Evolutionary conservation across 2,888 invertebrate species (phyloP), one percentile per base, ranked within the genome.

Genomic region (Anagyrus pseudococci): DNA sequence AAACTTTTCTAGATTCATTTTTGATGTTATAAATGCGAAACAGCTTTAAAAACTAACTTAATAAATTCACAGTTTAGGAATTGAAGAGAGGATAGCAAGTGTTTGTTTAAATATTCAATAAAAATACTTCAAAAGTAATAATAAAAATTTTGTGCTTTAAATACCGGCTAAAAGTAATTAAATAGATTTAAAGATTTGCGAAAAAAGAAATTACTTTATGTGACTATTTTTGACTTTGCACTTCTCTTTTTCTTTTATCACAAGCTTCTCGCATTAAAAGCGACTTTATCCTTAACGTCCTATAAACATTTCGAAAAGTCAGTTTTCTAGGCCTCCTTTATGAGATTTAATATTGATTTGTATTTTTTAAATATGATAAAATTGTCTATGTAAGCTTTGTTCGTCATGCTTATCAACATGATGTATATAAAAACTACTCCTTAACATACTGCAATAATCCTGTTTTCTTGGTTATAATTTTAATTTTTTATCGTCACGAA

Each of bases 251-350:
- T 13, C 17, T 54, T 26, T 62, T 63, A 63, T 63, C 63, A 63
- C 58, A 63, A 63, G 49, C 58, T 54, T 40, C 22, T 63, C 40
- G 58, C 58, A 33, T 49, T 37, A 58, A 57, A 62, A 58, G 56
- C 56, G 52, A 46, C 37, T 47, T 50, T 43, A 58, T 54, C 29
- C 23, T 43, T 61, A 55, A 54, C 23, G 37, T 47, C 54, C 13
- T 63, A 58, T 63, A 63, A 58, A 63, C 48, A 54, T 62, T 54
- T 54, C 58, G 58, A 63, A 56, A 58, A 20, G 49, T 49, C 26
- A 58, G 22, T 54, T 58, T 48, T 62, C 33, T 54, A 63, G 63
- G 54, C 63, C 54, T 37, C 47, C 13, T 44, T 33, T 43, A 52
- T 26, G 25, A 37, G 26, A 7, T 25, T 55, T 19, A 49, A 55